These are phyloP conservation scores for Rachycentron canadum DNA, from an alignment of 2,797 vertebrate species.

Conservation along the genomic window DNA sequence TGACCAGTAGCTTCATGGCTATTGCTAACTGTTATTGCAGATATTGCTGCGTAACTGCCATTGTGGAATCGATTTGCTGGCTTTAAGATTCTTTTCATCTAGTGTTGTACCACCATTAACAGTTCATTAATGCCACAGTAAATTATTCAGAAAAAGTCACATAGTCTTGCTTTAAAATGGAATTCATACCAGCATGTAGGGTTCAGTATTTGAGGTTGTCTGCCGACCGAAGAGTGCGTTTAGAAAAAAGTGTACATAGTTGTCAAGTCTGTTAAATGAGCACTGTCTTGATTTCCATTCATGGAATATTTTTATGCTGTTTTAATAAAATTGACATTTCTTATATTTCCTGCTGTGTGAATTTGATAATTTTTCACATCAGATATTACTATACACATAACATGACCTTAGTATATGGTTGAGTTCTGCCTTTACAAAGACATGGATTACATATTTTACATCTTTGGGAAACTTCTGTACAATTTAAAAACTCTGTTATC, in stretches of 20 bases:
- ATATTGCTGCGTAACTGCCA: not conserved
- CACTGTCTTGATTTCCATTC: constrained; percentile 2
- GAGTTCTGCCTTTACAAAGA: not conserved
- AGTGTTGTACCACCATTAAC: not conserved
- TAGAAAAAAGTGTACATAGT: constrained; percentile 53
- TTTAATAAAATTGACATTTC: constrained; percentile 61
- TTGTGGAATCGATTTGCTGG: not conserved
- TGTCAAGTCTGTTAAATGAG: constrained; percentile 19
- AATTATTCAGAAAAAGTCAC: not conserved
- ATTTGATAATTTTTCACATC: not conserved
- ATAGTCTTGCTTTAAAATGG: constrained; percentile 10
- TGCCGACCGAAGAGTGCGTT: constrained; percentile 13
- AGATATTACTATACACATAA: not conserved
- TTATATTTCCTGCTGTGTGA: not conserved
- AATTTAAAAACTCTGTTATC: not conserved
- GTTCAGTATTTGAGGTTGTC: constrained; percentile 5
- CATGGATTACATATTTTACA: not conserved
- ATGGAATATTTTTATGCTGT: constrained; percentile 34
- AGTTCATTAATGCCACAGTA: not conserved
- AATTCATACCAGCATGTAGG: not conserved
- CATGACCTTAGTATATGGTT: not conserved
- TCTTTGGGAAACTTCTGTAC: not conserved
- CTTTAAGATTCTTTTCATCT: not conserved
- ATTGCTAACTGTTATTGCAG: not conserved
- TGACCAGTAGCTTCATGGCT: not conserved